These are phyloP conservation scores for Anthoscopus minutus DNA, from an alignment of 2,113 vertebrate species.

Conservation along the genomic window DNA sequence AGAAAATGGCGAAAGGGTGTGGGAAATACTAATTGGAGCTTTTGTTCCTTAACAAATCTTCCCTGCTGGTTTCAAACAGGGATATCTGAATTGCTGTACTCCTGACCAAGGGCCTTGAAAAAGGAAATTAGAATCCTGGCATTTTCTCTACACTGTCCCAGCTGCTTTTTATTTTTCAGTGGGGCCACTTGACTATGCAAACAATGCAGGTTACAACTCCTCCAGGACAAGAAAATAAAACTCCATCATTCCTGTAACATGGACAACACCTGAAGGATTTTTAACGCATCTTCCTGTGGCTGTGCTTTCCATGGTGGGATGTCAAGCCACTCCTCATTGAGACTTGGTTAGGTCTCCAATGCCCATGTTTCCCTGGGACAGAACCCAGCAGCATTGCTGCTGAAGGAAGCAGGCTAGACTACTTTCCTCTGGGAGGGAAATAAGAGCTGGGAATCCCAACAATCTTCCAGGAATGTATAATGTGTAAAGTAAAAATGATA, in stretches of 20 bases:
- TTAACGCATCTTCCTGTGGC: not conserved
- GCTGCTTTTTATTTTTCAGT: slow-evolving; percentile 21
- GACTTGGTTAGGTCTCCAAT: not conserved
- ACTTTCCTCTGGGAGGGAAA: not conserved
- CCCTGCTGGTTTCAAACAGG: slow-evolving; percentile 76
- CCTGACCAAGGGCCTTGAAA: slow-evolving; percentile 66
- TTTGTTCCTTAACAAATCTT: slow-evolving; percentile 78
- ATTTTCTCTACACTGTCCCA: slow-evolving; percentile 57
- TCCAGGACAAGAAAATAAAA: not conserved
- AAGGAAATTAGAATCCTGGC: slow-evolving; percentile 68
- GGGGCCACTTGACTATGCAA: slow-evolving; percentile 61
- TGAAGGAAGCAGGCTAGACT: not conserved
- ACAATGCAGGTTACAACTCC: slow-evolving; percentile 53
- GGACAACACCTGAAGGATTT: slow-evolving; percentile 19
- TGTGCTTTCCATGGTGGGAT: not conserved
- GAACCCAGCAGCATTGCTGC: not conserved
- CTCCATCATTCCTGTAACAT: not conserved
- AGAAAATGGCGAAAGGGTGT: slow-evolving; percentile 81
- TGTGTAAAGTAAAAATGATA: not conserved
- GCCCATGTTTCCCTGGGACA: not conserved
- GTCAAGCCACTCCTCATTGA: not conserved
- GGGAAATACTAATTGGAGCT: slow-evolving; percentile 81
- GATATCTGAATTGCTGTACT: slow-evolving; percentile 73
- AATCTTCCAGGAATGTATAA: not conserved
- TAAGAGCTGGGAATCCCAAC: not conserved